A percentile compares a stretch with the other conserved stretches of the same genome.
These are phyloP conservation scores for Verasper variegatus DNA, from an alignment of 2,113 vertebrate species.

Conservation along the genomic window DNA sequence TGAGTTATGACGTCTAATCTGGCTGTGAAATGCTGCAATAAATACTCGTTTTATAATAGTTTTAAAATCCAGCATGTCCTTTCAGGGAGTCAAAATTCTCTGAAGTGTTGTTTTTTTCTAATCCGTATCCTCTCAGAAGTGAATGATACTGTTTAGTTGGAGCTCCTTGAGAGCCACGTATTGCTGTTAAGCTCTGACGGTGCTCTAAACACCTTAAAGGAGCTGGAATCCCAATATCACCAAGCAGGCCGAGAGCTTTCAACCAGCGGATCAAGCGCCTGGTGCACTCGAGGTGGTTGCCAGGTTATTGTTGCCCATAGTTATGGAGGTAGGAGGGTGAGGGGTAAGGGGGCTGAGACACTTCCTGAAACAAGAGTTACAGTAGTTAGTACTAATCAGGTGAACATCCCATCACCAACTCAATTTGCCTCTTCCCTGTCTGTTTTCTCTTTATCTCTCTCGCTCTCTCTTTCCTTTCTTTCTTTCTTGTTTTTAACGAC, in stretches of 20 bases:
- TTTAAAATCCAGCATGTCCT: not conserved
- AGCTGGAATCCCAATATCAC: conserved; percentile 11
- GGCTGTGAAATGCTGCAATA: not conserved
- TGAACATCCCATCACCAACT: conserved; percentile 43
- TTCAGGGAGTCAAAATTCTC: not conserved
- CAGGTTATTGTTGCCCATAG: conserved; percentile 88
- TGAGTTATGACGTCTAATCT: not conserved
- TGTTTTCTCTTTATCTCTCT: conserved; percentile 29
- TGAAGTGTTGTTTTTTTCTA: not conserved
- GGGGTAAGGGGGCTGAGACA: conserved; percentile 50
- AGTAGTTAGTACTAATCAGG: conserved; percentile 59
- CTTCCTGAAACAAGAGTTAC: conserved; percentile 65
- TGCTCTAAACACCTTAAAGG: conserved; percentile 5
- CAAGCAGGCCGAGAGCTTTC: conserved; percentile 63
- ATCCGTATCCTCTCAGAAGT: not conserved
- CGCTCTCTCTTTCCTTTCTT: conserved; percentile 20
- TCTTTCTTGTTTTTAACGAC: not conserved
- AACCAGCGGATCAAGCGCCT: conserved; percentile 77
- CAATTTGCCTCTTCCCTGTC: conserved; percentile 21
- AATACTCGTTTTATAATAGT: not conserved
- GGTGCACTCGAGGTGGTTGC: conserved; percentile 82
- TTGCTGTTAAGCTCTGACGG: not conserved
- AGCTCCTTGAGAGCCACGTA: not conserved
- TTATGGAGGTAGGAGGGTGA: conserved; percentile 68
- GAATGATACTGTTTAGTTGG: not conserved